These are phyloP conservation scores for Orchesellides sinensis DNA, from an alignment of 2,888 invertebrate species.

Conservation along the genomic window DNA sequence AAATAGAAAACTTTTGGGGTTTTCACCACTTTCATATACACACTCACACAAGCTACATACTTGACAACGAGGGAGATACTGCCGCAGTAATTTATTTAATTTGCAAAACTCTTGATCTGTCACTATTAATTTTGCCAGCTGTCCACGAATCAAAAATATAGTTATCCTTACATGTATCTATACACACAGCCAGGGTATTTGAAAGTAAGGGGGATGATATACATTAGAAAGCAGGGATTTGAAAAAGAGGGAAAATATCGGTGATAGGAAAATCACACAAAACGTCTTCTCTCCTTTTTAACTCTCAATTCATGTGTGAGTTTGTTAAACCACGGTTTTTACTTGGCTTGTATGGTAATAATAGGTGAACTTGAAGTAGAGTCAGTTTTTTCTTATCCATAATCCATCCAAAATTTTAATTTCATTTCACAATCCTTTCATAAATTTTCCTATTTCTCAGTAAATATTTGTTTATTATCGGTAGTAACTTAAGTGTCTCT, in stretches of 20 bases:
- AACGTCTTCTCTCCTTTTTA: slow-evolving; percentile 16
- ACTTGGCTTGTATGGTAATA: background rate
- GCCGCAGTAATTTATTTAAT: slow-evolving; percentile 65
- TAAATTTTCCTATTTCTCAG: background rate
- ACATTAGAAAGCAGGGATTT: slow-evolving; percentile 49
- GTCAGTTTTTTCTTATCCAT: slow-evolving; percentile 72
- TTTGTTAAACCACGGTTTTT: background rate
- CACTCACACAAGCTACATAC: background rate
- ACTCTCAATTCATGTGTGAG: slow-evolving; percentile 19
- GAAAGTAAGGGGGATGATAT: slow-evolving; percentile 24
- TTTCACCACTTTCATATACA: background rate
- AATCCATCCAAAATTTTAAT: slow-evolving; percentile 74
- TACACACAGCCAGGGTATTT: background rate
- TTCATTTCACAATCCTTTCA: slow-evolving; percentile 67
- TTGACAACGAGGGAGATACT: slow-evolving; percentile 62
- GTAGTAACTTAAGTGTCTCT: background rate
- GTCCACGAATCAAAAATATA: slow-evolving; percentile 62
- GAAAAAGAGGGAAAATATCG: slow-evolving; percentile 49
- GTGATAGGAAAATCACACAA: slow-evolving; percentile 57
- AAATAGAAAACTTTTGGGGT: background rate
- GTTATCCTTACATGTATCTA: slow-evolving; percentile 12
- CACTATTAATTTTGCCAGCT: slow-evolving; percentile 62
- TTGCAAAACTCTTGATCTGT: slow-evolving; percentile 65
- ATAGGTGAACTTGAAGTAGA: slow-evolving; percentile 25
- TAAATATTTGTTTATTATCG: background rate